These are phyloP conservation scores for Atopsyche davidsoni DNA, from an alignment of 1,140 invertebrate species.

Conservation along the genomic window DNA sequence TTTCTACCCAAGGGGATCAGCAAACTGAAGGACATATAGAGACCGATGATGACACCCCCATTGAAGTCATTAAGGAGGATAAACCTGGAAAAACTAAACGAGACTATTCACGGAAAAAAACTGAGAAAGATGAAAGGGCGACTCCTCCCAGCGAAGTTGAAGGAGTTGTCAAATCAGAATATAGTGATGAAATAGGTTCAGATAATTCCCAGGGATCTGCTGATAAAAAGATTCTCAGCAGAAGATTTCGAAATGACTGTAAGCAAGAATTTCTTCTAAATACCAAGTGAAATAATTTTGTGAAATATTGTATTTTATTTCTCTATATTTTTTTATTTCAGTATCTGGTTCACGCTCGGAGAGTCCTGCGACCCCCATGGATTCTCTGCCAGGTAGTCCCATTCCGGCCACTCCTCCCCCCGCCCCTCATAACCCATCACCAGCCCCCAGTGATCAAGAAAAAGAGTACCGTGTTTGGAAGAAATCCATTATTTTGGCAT, in stretches of 20 bases:
- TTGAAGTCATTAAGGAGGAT: constrained; percentile 49
- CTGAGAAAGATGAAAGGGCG: constrained; percentile 39
- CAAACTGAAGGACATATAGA: constrained; percentile 40
- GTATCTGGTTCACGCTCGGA: constrained; percentile 37
- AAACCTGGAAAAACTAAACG: constrained; percentile 40
- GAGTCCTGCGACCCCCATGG: constrained; percentile 48
- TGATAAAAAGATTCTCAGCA: constrained; percentile 33
- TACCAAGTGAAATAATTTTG: neutral
- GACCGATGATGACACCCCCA: constrained; percentile 55
- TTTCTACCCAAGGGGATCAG: too few relatives aligned
- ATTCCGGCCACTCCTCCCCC: constrained; percentile 33
- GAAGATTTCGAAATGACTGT: constrained; percentile 27
- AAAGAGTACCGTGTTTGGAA: constrained; percentile 77
- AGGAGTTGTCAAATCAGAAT: constrained; percentile 35
- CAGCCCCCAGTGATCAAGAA: constrained; percentile 48
- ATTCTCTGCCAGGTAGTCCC: constrained; percentile 59
- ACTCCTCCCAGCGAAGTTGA: constrained; percentile 38
- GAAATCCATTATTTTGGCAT: constrained; percentile 83
- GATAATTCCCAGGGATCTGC: constrained; percentile 31
- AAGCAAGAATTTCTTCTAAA: neutral
- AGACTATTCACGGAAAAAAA: constrained; percentile 41
- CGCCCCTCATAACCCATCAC: constrained; percentile 48
- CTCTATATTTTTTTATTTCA: constrained; percentile 4
- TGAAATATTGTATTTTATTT: neutral
- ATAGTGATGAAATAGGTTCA: constrained; percentile 35